Evolutionary conservation across 2,797 vertebrate genomes (phyloP).

Genomic region (Rhyacichthys aspro): DNA sequence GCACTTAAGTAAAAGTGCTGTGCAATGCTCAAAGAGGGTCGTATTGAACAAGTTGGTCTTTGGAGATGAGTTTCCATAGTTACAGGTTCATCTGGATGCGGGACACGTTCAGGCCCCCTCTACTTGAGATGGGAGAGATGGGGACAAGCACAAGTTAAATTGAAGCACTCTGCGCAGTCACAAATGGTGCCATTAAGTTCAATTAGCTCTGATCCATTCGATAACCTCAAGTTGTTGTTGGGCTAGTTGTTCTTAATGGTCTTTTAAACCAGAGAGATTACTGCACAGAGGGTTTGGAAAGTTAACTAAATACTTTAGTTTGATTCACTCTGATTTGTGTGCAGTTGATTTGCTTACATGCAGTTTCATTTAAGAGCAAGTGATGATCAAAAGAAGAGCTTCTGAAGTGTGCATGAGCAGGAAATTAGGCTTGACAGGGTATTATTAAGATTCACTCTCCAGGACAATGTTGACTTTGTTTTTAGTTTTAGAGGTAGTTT

Average conservation of each 20-base stretch:
- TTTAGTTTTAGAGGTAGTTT: too few species aligned
- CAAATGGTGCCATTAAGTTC: constrained; percentile 58
- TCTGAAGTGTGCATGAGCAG: too few species aligned
- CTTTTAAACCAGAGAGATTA: constrained; percentile 17
- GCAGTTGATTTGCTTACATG: background rate
- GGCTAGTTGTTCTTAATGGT: constrained; percentile 22
- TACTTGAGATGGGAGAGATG: constrained; percentile 40
- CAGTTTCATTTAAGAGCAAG: background rate
- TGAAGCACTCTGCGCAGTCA: constrained; percentile 51
- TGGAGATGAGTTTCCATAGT: constrained; percentile 62
- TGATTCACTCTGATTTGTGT: background rate
- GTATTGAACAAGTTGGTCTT: constrained; percentile 48
- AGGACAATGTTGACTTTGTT: too few species aligned
- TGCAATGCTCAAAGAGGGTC: constrained; percentile 43
- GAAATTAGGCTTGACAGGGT: too few species aligned
- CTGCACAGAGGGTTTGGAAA: constrained; percentile 3
- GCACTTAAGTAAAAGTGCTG: constrained; percentile 64
- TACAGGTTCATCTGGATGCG: constrained; percentile 64
- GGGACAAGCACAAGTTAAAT: constrained; percentile 40
- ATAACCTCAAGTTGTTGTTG: constrained; percentile 30
- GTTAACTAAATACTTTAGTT: constrained; percentile 6
- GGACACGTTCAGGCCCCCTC: constrained; percentile 33
- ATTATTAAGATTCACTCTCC: too few species aligned
- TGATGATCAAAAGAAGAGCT: background rate
- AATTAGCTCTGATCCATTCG: constrained; percentile 48